Evolutionary conservation across 23 tunicate species (phyloP).

Genomic region (Ascidia mentula): DNA sequence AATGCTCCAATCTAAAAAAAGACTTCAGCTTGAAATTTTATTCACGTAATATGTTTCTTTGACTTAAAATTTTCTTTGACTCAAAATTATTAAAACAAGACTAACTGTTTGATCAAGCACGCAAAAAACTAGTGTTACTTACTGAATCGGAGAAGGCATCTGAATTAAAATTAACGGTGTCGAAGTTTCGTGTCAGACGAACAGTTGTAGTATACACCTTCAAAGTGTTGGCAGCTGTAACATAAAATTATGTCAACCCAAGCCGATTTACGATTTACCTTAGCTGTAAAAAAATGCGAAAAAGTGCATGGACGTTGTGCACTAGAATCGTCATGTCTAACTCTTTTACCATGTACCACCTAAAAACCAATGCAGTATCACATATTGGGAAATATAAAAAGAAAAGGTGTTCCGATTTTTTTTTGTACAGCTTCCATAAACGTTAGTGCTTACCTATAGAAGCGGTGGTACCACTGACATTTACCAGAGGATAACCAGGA

Average conservation of each 20-base stretch:
- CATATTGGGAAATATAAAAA: no score
- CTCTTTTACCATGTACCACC: no score
- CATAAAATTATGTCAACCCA: neutral
- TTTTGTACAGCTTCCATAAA: no score
- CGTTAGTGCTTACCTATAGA: neutral
- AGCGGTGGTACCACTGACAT: neutral
- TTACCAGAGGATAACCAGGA: slow-evolving; percentile 5
- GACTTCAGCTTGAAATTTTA: no score
- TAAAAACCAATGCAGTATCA: no score
- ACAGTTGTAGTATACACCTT: slow-evolving; percentile 18
- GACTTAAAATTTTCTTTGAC: no score
- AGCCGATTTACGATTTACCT: neutral
- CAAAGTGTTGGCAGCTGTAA: slow-evolving; percentile 9
- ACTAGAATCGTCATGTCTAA: no score
- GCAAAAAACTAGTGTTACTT: neutral
- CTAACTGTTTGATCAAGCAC: neutral
- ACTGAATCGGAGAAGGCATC: neutral
- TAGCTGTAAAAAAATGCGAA: neutral
- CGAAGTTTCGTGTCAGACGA: neutral
- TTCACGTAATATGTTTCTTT: no score
- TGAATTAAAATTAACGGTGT: neutral
- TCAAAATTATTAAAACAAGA: no score
- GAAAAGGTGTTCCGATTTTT: no score
- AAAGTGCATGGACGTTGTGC: no score
- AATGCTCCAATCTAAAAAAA: no score